Conservation (phyloP, 2,113 vertebrate species). For the Atherinomorus stipes region DNA sequence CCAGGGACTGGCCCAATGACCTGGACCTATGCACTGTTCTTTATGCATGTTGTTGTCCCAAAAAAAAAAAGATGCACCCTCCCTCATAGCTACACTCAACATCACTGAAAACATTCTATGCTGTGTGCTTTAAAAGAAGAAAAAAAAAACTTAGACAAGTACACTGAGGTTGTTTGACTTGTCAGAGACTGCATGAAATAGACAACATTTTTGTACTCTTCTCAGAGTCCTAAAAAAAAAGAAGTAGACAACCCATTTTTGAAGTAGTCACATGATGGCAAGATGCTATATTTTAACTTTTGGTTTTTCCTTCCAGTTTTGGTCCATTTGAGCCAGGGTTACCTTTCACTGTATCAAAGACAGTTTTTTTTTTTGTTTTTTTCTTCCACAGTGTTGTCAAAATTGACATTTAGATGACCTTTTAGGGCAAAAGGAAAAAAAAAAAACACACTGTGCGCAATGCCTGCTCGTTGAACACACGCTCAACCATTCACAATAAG, state of each 20-base stretch:
- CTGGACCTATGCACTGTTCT: slow-evolving; percentile 82
- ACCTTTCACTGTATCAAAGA: slow-evolving; percentile 57
- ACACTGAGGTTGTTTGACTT: slow-evolving; percentile 63
- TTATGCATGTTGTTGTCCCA: slow-evolving; percentile 79
- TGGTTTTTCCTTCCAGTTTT: slow-evolving; percentile 10
- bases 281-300: slow-evolving; percentile 60
- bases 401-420: slow-evolving; percentile 55
- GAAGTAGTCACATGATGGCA: slow-evolving; percentile 71
- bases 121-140: slow-evolving; percentile 52
- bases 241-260: slow-evolving; percentile 68
- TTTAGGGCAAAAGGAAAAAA: slow-evolving; percentile 47
- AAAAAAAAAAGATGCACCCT: slow-evolving; percentile 40
- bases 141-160: slow-evolving; percentile 56
- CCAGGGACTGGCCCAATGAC: slow-evolving; percentile 62
- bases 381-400: slow-evolving; percentile 58
- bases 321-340: slow-evolving; percentile 64
- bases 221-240: slow-evolving; percentile 59
- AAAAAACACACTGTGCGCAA: slow-evolving; percentile 67
- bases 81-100: slow-evolving; percentile 49
- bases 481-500: slow-evolving; percentile 84
- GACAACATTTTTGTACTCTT: slow-evolving; percentile 65
- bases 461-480: slow-evolving; percentile 87
- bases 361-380: slow-evolving; percentile 32
- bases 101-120: slow-evolving; percentile 71
- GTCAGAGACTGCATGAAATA: slow-evolving; percentile 80